Evolutionary conservation across 2,113 vertebrate genomes (phyloP).

Genomic region (Lota lota): DNA sequence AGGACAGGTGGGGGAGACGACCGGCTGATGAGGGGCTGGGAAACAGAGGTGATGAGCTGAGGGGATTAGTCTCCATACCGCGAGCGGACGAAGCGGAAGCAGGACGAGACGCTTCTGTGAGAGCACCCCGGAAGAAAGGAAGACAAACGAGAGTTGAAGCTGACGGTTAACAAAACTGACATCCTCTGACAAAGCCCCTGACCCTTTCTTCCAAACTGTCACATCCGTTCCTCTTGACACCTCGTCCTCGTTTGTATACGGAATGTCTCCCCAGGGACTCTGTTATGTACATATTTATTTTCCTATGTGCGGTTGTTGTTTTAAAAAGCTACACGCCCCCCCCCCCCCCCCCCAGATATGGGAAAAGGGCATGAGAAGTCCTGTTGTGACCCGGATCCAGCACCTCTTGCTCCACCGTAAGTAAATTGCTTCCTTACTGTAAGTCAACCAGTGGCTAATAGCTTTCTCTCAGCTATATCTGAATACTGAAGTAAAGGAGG

Average conservation of each 20-base stretch:
- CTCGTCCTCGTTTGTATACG: conserved; percentile 12
- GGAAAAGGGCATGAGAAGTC: conserved; percentile 29
- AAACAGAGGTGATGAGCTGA: conserved; percentile 47
- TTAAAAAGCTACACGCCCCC: conserved; percentile 27
- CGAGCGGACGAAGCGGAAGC: conserved; percentile 40
- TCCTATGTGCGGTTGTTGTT: conserved; percentile 25
- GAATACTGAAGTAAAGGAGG: too few relatives aligned
- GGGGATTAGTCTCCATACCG: conserved; percentile 63
- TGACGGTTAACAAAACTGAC: conserved; percentile 27
- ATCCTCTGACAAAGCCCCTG: conserved; percentile 29
- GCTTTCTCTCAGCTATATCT: too few relatives aligned
- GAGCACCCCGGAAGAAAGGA: conserved; percentile 33
- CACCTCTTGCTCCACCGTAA: too few relatives aligned
- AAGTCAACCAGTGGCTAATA: too few relatives aligned
- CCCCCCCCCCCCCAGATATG: conserved; percentile 26
- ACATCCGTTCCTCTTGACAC: conserved; percentile 2
- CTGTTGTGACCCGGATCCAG: background rate
- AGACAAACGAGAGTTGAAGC: conserved; percentile 2
- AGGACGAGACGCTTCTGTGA: conserved; percentile 31
- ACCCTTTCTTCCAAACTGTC: conserved; percentile 42
- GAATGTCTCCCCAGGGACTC: conserved; percentile 21
- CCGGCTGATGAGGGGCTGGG: conserved; percentile 39
- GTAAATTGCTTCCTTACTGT: too few relatives aligned
- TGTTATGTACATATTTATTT: conserved; percentile 43
- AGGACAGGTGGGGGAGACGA: conserved; percentile 20